Conservation (phyloP, 92 coral and sea anemone species). For the Parazoanthus darwini region DNA sequence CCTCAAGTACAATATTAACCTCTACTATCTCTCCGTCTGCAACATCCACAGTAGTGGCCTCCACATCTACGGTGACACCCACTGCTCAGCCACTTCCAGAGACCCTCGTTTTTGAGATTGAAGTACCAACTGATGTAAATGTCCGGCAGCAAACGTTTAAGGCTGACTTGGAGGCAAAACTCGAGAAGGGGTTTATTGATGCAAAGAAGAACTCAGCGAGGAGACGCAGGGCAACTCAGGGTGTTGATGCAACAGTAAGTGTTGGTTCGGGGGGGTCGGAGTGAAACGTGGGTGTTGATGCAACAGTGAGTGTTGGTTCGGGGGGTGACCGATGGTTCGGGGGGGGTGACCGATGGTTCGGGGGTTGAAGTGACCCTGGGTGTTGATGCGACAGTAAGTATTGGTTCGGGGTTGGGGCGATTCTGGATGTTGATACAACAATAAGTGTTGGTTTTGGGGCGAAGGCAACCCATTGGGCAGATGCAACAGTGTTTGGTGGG, state of each 20-base stretch:
- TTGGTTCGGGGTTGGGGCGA: not conserved
- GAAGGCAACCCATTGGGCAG: no score
- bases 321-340: not conserved
- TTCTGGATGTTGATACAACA: no score
- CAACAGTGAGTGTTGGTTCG: no score
- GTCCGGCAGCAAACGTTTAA: constrained; percentile 15
- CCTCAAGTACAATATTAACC: constrained; percentile 9
- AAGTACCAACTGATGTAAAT: constrained; percentile 22
- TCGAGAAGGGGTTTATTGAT: constrained; percentile 25
- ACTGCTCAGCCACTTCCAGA: constrained; percentile 10
- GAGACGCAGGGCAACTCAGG: constrained; percentile 41
- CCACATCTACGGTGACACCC: constrained; percentile 24
- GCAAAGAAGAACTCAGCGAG: constrained; percentile 16
- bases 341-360: not conserved
- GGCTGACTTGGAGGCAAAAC: constrained; percentile 39
- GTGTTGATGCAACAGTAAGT: constrained; percentile 20
- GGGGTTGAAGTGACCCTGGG: not conserved
- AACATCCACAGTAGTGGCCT: constrained; percentile 5
- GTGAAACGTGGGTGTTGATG: no score
- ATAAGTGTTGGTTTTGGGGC: no score
- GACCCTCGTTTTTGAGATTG: constrained; percentile 19
- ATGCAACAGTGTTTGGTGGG: no score
- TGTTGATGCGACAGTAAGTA: constrained; percentile 32
- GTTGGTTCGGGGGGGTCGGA: no score
- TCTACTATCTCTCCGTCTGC: constrained; percentile 37